Evolutionary conservation across 37 sponge, comb jelly and placozoan genomes (phyloP), one percentile per base, ranked within the genome.

Genomic region (Chondrosia reniformis): DNA sequence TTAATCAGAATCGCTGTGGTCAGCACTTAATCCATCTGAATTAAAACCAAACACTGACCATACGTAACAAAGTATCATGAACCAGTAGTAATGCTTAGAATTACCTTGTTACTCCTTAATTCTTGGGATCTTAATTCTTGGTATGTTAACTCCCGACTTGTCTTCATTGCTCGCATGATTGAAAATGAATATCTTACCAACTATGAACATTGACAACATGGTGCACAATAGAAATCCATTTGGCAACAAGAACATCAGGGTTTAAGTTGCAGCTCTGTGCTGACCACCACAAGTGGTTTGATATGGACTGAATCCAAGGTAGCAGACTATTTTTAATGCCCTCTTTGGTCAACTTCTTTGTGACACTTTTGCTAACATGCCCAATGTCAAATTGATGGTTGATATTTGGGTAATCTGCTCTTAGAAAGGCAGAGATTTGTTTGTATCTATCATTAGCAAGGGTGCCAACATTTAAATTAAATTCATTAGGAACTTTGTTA

Each of bases 331-430:
- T 6, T 13, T 30, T 19, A 25, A 59, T 59, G 10, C 15, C 64
- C 49, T 33, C n/a, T 1, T 19, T 40, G 8, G 63, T 2, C 63
- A 77, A 34, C 46, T 78, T 78, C 39, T 82, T 75, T 0, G 45
- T 19, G 19, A 82, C 27, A 28, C 22, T 61, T 38, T 82, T 82
- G 32, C 46, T 43, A 62, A 82, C 19, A 55, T 82, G 83, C 76
- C 83, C 78, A 22, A 82, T 77, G 61, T 82, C 83, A 76, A 33
- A 82, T 37, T 82, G 83, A 49, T 82, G 83, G 27, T 82, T 74
- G 40, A 82, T 78, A n/a, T 33, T 31, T 72, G 76, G 77, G 27
- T 82, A 76, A 24, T 32, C 30, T 30, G 38, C 74, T 31, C 56
- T 58, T 61, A 58, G 27, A 21, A 76, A 15, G 21, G 33, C 22